Percentiles rank a stretch among this genome's conserved stretches.
Evolutionary conservation across 2,797 vertebrate species (phyloP).

Genomic region (Lutjanus campechanus): DNA sequence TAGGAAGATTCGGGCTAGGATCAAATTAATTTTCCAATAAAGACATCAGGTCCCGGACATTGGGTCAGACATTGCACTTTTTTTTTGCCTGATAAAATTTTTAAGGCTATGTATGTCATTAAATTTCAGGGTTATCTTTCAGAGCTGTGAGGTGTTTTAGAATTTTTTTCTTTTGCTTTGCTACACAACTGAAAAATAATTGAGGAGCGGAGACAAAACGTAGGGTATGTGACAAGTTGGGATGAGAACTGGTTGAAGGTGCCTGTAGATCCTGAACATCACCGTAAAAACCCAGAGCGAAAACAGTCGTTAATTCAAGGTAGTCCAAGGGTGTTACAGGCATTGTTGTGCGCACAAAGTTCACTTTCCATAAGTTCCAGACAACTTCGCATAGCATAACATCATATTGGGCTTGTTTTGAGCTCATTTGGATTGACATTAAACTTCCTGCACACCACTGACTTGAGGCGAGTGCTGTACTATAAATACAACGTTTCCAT

Average conservation of each 20-base stretch:
- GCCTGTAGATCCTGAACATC: not conserved
- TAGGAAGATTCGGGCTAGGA: not conserved
- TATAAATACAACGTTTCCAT: constrained; percentile 17
- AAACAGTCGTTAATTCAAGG: not conserved
- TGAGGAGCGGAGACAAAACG: no score
- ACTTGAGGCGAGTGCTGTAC: not conserved
- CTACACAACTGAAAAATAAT: not conserved
- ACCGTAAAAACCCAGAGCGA: not conserved
- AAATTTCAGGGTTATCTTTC: not conserved
- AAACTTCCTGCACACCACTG: not conserved
- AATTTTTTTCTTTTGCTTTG: not conserved
- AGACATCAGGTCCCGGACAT: not conserved
- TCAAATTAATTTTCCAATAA: not conserved
- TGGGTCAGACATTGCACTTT: not conserved
- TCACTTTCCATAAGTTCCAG: not conserved
- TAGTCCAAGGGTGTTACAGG: not conserved
- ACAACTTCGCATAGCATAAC: not conserved
- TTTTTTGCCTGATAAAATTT: not conserved
- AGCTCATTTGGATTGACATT: constrained; percentile 29
- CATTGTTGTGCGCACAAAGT: not conserved
- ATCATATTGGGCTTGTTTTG: constrained; percentile 1
- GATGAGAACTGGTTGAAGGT: no score
- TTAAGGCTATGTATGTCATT: not conserved
- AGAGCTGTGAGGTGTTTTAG: not conserved
- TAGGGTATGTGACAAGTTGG: not conserved